A percentile compares a stretch with the other conserved stretches of the same genome.
Conservation (phyloP, 2,113 vertebrate genomes). For the Perccottus glenii region DNA sequence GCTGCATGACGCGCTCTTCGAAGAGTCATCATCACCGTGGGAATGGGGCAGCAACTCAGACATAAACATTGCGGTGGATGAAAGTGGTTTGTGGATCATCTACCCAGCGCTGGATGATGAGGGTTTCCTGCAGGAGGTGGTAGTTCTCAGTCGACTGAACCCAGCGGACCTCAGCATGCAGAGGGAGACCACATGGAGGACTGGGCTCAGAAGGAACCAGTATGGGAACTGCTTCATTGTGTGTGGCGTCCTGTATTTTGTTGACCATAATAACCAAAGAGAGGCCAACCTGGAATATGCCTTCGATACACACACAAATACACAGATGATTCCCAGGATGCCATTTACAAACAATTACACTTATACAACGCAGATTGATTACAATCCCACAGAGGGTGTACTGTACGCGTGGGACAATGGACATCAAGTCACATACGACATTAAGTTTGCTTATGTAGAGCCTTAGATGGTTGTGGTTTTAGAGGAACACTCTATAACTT, state of each 20-base stretch:
- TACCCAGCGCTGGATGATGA: slow-evolving; percentile 93
- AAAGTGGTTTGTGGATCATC: slow-evolving; percentile 95
- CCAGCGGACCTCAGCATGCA: slow-evolving; percentile 89
- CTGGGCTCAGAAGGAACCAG: slow-evolving; percentile 87
- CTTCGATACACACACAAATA: slow-evolving; percentile 98
- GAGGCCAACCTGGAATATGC: slow-evolving; percentile 93
- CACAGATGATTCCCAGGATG: slow-evolving; percentile 91
- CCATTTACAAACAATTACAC: slow-evolving; percentile 94
- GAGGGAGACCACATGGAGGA: slow-evolving; percentile 95
- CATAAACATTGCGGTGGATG: slow-evolving; percentile 91
- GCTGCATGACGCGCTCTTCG: slow-evolving; percentile 89
- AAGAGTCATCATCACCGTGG: slow-evolving; percentile 87
- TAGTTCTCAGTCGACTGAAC: slow-evolving; percentile 91
- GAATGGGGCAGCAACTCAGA: slow-evolving; percentile 90
- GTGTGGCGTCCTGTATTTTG: slow-evolving; percentile 94
- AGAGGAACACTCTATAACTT: slow-evolving; percentile 60
- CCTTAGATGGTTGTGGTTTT: slow-evolving; percentile 47
- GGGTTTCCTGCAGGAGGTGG: slow-evolving; percentile 91
- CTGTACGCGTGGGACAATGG: slow-evolving; percentile 98
- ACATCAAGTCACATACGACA: slow-evolving; percentile 94
- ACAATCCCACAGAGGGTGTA: slow-evolving; percentile 94
- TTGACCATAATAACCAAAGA: slow-evolving; percentile 89
- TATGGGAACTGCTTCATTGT: slow-evolving; percentile 96
- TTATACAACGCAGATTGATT: slow-evolving; percentile 95
- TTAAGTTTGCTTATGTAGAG: slow-evolving; percentile 91